Evolutionary conservation across 1,140 invertebrate genomes (phyloP).

Genomic region (Brachionus rubens): DNA sequence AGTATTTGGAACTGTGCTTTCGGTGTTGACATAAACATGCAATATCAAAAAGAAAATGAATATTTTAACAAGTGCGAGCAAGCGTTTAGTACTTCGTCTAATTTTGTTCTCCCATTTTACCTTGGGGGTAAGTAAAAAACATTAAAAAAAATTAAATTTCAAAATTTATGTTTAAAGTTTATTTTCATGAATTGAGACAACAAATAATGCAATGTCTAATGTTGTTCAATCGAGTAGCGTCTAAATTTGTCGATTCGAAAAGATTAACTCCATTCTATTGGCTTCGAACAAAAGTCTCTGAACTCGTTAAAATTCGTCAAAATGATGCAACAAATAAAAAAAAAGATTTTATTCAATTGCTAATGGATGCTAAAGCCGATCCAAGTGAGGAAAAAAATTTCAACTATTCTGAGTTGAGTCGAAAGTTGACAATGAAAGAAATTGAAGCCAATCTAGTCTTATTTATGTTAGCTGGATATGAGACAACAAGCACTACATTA

Average conservation of each 20-base stretch:
- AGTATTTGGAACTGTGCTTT: too few relatives aligned
- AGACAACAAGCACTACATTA: constrained; percentile 62
- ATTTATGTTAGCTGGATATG: constrained; percentile 57
- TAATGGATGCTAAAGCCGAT: constrained; percentile 24
- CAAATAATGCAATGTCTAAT: background rate
- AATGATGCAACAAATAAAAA: background rate
- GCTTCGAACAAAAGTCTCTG: background rate
- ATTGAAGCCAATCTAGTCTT: constrained; percentile 52
- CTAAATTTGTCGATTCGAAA: background rate
- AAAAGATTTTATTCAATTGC: constrained; percentile 35
- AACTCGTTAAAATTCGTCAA: background rate
- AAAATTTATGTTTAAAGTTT: too few relatives aligned
- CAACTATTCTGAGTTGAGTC: background rate
- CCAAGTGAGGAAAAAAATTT: constrained; percentile 23
- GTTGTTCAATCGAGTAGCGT: background rate
- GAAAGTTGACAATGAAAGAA: constrained; percentile 49
- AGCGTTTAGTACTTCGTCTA: too few relatives aligned
- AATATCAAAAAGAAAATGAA: too few relatives aligned
- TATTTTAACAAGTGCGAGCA: too few relatives aligned
- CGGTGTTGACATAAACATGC: too few relatives aligned
- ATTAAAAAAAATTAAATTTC: too few relatives aligned
- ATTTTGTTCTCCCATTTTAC: too few relatives aligned
- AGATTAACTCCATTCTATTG: constrained; percentile 17
- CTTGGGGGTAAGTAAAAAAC: too few relatives aligned
- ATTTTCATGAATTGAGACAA: constrained; percentile 24